Evolutionary conservation across 1,140 invertebrate genomes (phyloP), one percentile per base, ranked within the genome.

Genomic region (Vollenhovia emeryi): DNA sequence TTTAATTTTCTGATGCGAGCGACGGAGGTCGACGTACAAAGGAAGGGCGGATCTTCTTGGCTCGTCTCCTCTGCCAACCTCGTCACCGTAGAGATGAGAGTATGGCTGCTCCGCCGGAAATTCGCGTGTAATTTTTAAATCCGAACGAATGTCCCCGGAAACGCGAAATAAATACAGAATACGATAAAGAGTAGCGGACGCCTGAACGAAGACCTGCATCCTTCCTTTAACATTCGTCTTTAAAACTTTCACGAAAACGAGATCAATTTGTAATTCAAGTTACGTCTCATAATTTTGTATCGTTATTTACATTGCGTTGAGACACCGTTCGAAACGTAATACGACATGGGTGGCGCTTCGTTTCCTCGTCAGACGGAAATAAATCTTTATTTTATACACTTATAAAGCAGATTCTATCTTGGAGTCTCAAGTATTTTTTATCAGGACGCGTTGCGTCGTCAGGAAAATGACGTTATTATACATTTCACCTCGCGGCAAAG

Each of bases 1-100:
- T 82, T 82, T 82, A 82, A 82, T 82, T 82, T 82, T 50, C 78
- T 82, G 78, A 82, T 71, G 50, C 66, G 36, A 80, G 36, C 76
- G 78, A 80, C 52, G 64, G 57, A 66, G 78, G 78, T 57, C 78
- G 78, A 57, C 48, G 48, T 60, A 76, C n/a, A n/a, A n/a, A 55
- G 78, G 36, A 82, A 82, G 78, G 75, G 78, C 66, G 78, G 78
- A 57, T 82, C 66, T 73, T 82, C 66, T 73, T 82, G 78, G 78
- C 78, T 71, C 78, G 66, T 82, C 64, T 82, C 59, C 50, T 52
- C 64, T 55, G 48, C 78, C 66, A 55, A 71, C 78, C 27, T 82
- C 66, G 78, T 82, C 78, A 73, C 40, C 66, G 78, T 82, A 68
- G 36, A 82, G 50, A 82, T 82, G 36, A 73, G 66, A 82, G 40